A percentile compares a stretch with the other conserved stretches of the same genome.
Evolutionary conservation across 1,140 invertebrate species (phyloP).

Genomic region (Conopomorpha cramerella): DNA sequence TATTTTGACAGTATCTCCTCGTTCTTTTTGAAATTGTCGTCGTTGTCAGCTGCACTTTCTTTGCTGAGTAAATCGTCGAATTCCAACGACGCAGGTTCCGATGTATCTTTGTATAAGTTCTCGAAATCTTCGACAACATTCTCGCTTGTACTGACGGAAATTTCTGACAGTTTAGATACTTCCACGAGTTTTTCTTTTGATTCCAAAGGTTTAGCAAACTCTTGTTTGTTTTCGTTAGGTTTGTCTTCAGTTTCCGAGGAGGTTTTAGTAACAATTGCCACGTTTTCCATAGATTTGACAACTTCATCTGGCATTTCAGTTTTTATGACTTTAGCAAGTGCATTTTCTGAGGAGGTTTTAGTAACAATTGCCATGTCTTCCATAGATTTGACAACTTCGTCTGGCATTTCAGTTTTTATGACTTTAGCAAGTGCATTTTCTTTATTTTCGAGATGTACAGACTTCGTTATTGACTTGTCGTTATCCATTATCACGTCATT

Average conservation of each 20-base stretch:
- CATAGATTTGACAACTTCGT: too few species aligned
- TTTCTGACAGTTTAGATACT: constrained; percentile 1
- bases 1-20: constrained; percentile 23
- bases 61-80: constrained; percentile 13
- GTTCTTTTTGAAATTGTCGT: constrained; percentile 6
- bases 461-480: too few species aligned
- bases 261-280: too few species aligned
- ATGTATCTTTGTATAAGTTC: constrained; percentile 34
- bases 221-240: neutral
- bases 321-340: too few species aligned
- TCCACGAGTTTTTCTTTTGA: neutral
- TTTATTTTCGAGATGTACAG: too few species aligned
- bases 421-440: neutral
- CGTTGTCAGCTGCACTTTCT: constrained; percentile 5
- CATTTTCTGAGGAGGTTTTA: too few species aligned
- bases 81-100: constrained; percentile 24
- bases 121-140: constrained; percentile 40
- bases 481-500: too few species aligned
- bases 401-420: too few species aligned
- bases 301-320: too few species aligned
- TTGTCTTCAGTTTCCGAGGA: too few species aligned
- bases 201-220: neutral
- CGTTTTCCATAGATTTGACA: too few species aligned
- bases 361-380: too few species aligned
- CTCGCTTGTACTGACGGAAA: constrained; percentile 2